phyloP scores from a whole-genome alignment of 1,140 invertebrate species.

The Listronotus bonariensis region DNA sequence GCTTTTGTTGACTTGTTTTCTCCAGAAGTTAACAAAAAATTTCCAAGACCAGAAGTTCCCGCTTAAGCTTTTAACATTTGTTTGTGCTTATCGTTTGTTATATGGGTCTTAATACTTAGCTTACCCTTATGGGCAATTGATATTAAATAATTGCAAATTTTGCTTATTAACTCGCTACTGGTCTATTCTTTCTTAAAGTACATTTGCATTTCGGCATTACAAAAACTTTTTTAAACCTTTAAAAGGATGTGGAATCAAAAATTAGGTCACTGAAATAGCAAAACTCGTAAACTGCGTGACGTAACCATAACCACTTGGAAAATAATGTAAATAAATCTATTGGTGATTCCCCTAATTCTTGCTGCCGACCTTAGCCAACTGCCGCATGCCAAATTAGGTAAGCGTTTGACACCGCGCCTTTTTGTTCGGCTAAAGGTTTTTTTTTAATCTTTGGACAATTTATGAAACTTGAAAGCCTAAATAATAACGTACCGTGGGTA shows the following conservation, averaged over 20 bases:
- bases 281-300: conserved; percentile 4
- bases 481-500: no score
- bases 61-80: background rate
- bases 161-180: conserved; percentile 1
- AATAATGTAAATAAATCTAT: conserved; percentile 12
- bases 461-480: no score
- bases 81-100: background rate
- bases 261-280: background rate
- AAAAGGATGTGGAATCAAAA: background rate
- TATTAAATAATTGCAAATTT: background rate
- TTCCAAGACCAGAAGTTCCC: background rate
- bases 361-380: no score
- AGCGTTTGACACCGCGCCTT: no score
- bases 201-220: conserved; percentile 4
- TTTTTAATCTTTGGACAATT: no score
- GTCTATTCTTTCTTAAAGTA: conserved; percentile 1
- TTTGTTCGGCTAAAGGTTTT: no score
- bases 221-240: background rate
- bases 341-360: no score
- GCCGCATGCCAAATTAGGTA: no score
- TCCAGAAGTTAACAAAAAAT: background rate
- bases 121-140: conserved; percentile 1
- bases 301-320: background rate
- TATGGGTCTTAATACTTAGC: conserved; percentile 8
- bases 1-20: background rate